phyloP scores from a whole-genome alignment of 2,888 invertebrate genomes.

The Odiellus spinosus region DNA sequence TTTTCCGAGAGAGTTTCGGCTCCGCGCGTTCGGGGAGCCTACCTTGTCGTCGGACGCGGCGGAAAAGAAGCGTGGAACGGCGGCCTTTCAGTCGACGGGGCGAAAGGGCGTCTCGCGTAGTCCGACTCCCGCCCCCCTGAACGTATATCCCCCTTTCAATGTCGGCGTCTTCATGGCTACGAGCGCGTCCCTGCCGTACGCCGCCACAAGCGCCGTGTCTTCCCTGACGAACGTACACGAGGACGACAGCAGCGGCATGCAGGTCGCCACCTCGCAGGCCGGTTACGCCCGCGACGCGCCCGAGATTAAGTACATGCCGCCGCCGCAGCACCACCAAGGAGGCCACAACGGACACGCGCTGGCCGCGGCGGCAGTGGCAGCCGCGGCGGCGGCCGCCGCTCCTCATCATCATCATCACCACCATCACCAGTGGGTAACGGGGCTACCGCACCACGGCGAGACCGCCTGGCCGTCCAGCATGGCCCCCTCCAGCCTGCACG shows the following conservation, averaged over 20 bases:
- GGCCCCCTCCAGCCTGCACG: slow-evolving; percentile 25
- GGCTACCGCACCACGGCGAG: slow-evolving; percentile 13
- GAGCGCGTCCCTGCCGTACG: slow-evolving; percentile 57
- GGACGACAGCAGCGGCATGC: slow-evolving; percentile 30
- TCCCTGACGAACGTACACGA: slow-evolving; percentile 37
- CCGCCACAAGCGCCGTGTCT: slow-evolving; percentile 52
- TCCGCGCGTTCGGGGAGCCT: too few species aligned
- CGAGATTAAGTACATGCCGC: slow-evolving; percentile 84
- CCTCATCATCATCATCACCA: slow-evolving; percentile 9
- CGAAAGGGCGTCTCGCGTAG: too few species aligned
- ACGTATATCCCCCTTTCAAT: not conserved
- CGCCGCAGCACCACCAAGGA: slow-evolving; percentile 64
- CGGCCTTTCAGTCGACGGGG: too few species aligned
- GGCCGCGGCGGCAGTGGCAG: slow-evolving; percentile 27
- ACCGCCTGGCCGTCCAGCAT: slow-evolving; percentile 10
- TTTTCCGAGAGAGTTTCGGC: too few species aligned
- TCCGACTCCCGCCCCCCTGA: too few species aligned
- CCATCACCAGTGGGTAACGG: slow-evolving; percentile 17
- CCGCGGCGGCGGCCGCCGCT: slow-evolving; percentile 20
- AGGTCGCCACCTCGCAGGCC: slow-evolving; percentile 26
- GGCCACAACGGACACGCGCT: slow-evolving; percentile 42
- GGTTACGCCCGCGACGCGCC: slow-evolving; percentile 35
- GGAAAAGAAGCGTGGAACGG: too few species aligned
- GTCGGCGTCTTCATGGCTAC: slow-evolving; percentile 55
- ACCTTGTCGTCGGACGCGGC: too few species aligned